Base-by-base conservation (phyloP, 2,113 vertebrate genomes). In the Siphamia tubifer region DNA sequence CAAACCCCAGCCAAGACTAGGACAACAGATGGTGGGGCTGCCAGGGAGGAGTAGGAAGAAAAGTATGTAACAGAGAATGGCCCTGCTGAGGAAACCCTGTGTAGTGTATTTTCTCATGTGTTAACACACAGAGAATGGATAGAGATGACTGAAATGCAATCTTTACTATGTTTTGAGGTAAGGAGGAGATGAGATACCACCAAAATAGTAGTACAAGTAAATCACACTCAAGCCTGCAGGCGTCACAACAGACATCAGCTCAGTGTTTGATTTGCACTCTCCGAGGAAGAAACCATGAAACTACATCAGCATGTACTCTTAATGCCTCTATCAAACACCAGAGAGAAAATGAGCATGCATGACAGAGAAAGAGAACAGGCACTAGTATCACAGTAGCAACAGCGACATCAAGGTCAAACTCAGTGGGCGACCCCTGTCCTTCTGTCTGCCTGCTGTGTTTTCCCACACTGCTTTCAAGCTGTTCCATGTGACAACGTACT, bases 11-110 rank as follows among this genome's bases (percentile, higher is more conserved):
- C 75, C 66, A 56, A 67, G 79, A 85, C 76, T 73, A 83, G 74
- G 83, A 81, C 65, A 86, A 79, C 81, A 89, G 81, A 83, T 84
- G 79, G 85, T 30, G n/a, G 6, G 13, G 75, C 73, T 79, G 71
- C 73, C 77, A 84, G 75, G 40, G 40, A 71, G 62, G 19, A 38
- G 56, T 61, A 61, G 64, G 52, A 38, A 6, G 48, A 34, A 35
- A 53, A 31, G 25, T 39, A 56, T 30, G 65, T 23, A 34, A 56
- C 25, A 66, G 36, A 75, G 48, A 21, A 36, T 31, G 56, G 51
- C 43, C 49, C 55, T 66, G 42, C 11, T 38, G 43, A 65, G 64
- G 68, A 60, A 47, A 79, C 81, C 77, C 82, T 62, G 56, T 25
- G 49, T 61, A 70, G 20, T 61, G 32, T 72, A 34, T 66, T 76